Evolutionary conservation across 2,888 invertebrate species (phyloP), one percentile per base, ranked within the genome.

Genomic region (Balanococcus diminutus): DNA sequence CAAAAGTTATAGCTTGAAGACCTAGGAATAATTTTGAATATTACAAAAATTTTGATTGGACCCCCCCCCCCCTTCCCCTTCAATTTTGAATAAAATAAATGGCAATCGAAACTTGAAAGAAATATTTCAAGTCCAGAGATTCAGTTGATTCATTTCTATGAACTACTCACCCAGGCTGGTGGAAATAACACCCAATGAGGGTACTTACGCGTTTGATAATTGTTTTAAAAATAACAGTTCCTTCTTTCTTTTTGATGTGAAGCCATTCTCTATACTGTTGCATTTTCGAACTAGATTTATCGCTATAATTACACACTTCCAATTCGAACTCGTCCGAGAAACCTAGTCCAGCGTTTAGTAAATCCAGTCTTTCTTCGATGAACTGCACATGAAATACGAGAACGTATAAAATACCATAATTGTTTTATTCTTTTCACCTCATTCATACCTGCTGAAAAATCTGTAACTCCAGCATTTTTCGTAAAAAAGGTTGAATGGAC

Each of bases 301-400:
- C 94, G 5, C 93, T 92, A 89, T 93, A 93, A 87, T 92, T 92
- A 90, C 92, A 95, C 86, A 94, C 95, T 90, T 98, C 98, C 89
- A 95, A 92, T 90, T 99, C 98, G 90, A 99, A 99, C 89, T 98
- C 96, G 90, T 99, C 98, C 46, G 95, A 95, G 90, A 97, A 96
- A 0, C 97, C 96, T 87, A 95, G 92, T 0, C 98, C 98, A n/a
- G 95, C 94, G 90, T 98, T 98, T 87, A 98, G 92, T 92, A 97
- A 94, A 88, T 96, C 95, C 88, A 98, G 91, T 88, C 98, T 92
- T 90, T 98, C 98, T 89, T 98, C 98, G 89, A 99, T 96, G 90
- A 99, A 98, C 95, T 97, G 91, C 90, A 87, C 86, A 79, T 25
- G 28, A 28, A 42, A 42, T n/a, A n/a, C n/a, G n/a, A n/a, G n/a